These are phyloP conservation scores for Carabus problematicus DNA, from an alignment of 2,888 invertebrate species.

Conservation along the genomic window DNA sequence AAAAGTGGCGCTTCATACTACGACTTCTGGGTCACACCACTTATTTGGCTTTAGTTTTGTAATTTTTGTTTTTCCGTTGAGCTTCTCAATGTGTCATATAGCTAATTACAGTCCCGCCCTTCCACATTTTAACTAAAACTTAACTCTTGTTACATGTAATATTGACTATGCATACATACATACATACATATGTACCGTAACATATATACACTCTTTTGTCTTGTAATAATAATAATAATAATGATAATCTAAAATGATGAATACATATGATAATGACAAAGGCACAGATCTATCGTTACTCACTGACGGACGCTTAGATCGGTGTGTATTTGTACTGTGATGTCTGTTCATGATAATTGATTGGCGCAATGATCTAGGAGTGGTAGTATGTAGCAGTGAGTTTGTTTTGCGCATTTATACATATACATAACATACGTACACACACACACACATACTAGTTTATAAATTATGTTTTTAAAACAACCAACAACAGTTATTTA, in stretches of 20 bases:
- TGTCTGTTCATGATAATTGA: slow-evolving; percentile 20
- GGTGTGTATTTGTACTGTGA: slow-evolving; percentile 21
- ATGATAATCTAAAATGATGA: background rate
- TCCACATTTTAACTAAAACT: background rate
- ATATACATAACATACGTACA: no score
- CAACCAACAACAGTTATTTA: background rate
- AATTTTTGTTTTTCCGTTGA: slow-evolving; percentile 33
- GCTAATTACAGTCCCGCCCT: background rate
- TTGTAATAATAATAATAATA: slow-evolving; percentile 7
- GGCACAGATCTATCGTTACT: background rate
- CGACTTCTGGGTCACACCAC: slow-evolving; percentile 29
- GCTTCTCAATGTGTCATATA: slow-evolving; percentile 35
- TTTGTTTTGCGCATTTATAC: slow-evolving; percentile 29
- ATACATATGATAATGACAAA: no score
- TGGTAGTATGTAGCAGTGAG: slow-evolving; percentile 36
- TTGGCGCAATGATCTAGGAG: slow-evolving; percentile 32
- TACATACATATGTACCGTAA: slow-evolving; percentile 27
- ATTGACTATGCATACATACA: slow-evolving; percentile 26
- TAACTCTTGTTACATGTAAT: no score
- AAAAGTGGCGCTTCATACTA: slow-evolving; percentile 16
- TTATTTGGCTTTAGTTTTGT: no score
- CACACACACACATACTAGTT: no score
- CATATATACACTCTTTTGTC: background rate
- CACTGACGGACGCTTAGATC: slow-evolving; percentile 13
- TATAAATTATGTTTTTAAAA: no score